Base-by-base conservation (phyloP, 2,797 vertebrate species). In the Chelidonichthys spinosus region DNA sequence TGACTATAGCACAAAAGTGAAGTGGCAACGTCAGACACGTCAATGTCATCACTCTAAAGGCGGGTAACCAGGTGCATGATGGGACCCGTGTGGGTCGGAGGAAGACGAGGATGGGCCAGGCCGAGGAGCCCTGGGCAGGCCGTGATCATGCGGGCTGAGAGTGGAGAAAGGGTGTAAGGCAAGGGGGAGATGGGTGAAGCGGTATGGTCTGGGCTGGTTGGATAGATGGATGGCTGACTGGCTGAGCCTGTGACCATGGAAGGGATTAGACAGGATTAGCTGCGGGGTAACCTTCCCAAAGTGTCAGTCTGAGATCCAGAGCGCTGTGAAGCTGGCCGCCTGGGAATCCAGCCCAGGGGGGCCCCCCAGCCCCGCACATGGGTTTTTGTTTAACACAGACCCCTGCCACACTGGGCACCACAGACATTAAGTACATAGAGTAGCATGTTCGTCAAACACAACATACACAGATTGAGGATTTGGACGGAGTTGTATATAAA, bases 201-300 rank as follows among this genome's bases (percentile, higher is more conserved):
- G 70, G 83, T 74, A 56, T 69, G 83, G 87, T 78, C 88, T 39
- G 85, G 63, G 74, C 33, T 69, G 52, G 74, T 36, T 72, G 53
- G 67, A 60, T 68, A 39, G 55, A 58, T 70, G 49, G 60, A 11
- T 78, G 74, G 69, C 13, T 85, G 80, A 79, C 58, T 84, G 89
- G 79, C 88, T 93, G 88, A 92, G 87, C 83, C 87, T 85, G 89
- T 93, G 90, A 91, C 93, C 92, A 90, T 93, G 93, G 90, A 91
- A 74, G 86, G 92, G 92, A 95, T 95, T 94, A 95, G 90, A 88
- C 89, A 74, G 93, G 93, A 94, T 95, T 94, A 95, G 87, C 88
- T 91, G 80, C 74, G 87, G 92, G 90, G 91, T 93, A 94, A 92
- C 92, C 92, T 94, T 94, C 93, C 89, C 82, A 92, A 94, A 93